These are phyloP conservation scores for Agrenia bidenticulata DNA, from an alignment of 2,888 invertebrate species.

Conservation along the genomic window DNA sequence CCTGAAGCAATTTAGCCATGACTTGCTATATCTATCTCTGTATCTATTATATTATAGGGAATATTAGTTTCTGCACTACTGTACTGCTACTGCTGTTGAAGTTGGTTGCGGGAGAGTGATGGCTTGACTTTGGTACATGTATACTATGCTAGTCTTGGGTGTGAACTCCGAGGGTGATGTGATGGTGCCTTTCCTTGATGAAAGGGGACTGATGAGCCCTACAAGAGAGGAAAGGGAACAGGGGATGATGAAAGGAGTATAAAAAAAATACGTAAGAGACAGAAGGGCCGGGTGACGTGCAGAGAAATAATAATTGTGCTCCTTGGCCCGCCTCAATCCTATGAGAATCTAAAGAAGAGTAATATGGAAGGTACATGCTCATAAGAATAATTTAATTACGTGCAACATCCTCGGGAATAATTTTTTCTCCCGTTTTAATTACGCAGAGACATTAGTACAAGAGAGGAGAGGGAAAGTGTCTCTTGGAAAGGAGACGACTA, in stretches of 20 bases:
- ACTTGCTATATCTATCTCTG: too few species aligned
- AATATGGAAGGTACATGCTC: constrained; percentile 31
- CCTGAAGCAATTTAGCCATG: not conserved
- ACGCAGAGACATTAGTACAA: constrained; percentile 29
- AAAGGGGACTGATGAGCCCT: constrained; percentile 9
- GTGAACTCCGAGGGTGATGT: not conserved
- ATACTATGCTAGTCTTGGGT: too few species aligned
- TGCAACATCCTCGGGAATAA: constrained; percentile 35
- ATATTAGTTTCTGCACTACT: too few species aligned
- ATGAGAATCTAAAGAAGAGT: not conserved
- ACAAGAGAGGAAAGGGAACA: not conserved
- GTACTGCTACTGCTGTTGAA: too few species aligned
- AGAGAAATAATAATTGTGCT: constrained; percentile 31
- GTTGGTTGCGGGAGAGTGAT: too few species aligned
- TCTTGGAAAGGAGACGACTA: too few species aligned
- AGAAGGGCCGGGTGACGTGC: constrained; percentile 24
- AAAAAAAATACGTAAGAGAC: constrained; percentile 15
- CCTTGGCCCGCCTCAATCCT: not conserved
- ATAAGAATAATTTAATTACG: constrained; percentile 53
- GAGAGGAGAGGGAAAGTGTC: constrained; percentile 13
- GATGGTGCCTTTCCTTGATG: not conserved
- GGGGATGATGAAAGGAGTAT: not conserved
- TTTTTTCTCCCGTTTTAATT: constrained; percentile 51
- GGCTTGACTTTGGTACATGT: too few species aligned
- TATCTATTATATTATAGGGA: too few species aligned